Conservation (phyloP, 1,140 invertebrate genomes). For the Drosophila rufa region DNA sequence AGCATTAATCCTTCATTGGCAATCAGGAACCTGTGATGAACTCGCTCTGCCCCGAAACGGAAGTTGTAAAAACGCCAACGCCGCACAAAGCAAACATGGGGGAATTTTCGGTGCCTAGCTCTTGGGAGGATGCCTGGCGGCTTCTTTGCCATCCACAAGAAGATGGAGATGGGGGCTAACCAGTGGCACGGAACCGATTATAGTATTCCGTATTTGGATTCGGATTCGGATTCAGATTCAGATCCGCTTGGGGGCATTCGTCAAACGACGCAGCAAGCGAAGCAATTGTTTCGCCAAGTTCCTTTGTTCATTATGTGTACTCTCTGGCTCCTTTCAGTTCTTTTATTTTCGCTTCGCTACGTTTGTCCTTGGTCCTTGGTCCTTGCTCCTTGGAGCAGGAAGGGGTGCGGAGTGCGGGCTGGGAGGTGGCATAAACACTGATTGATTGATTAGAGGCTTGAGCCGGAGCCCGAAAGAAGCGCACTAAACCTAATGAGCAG, state of each 20-base stretch:
- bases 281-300: constrained; percentile 81
- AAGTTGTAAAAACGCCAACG: constrained; percentile 82
- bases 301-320: constrained; percentile 71
- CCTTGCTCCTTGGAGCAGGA: background rate
- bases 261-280: constrained; percentile 71
- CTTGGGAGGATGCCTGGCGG: constrained; percentile 38
- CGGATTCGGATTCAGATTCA: constrained; percentile 39
- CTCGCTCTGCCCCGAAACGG: constrained; percentile 55
- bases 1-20: constrained; percentile 81
- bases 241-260: constrained; percentile 75
- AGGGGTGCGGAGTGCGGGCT: background rate
- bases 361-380: constrained; percentile 46
- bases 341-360: constrained; percentile 40
- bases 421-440: constrained; percentile 70
- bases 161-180: constrained; percentile 48
- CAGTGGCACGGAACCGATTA: constrained; percentile 82
- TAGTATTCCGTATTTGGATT: constrained; percentile 78
- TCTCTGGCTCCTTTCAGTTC: constrained; percentile 41
- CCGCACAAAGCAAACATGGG: constrained; percentile 76
- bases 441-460: constrained; percentile 81
- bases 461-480: constrained; percentile 23
- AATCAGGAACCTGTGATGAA: constrained; percentile 79
- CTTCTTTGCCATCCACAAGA: constrained; percentile 26
- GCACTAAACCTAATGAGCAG: constrained; percentile 81
- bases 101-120: constrained; percentile 54